Conservation (phyloP, 2,797 vertebrate species). For the Eupleurogrammus muticus region DNA sequence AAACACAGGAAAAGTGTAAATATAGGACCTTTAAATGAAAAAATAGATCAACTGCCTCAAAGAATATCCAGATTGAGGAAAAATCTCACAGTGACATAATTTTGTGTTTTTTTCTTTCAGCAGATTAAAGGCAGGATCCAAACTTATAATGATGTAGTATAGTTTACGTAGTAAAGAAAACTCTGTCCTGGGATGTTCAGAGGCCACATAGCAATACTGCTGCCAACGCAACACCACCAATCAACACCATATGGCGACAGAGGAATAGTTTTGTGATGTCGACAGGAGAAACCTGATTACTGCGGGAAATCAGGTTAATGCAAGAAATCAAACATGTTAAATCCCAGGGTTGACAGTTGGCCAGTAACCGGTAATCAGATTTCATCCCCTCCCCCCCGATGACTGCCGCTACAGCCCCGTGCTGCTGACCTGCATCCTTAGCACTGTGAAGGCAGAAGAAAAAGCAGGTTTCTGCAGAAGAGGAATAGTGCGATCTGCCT, state of each 20-base stretch:
- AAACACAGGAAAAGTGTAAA: no score
- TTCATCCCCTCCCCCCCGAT: not conserved
- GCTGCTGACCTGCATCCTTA: not conserved
- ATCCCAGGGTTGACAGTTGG: constrained; percentile 16
- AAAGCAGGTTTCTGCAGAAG: not conserved
- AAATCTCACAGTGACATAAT: no score
- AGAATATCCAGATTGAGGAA: no score
- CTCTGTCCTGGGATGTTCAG: no score
- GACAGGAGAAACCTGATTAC: constrained; percentile 8
- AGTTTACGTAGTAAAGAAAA: no score
- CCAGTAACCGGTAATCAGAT: constrained; percentile 32
- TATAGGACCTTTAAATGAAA: no score
- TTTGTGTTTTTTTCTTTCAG: no score
- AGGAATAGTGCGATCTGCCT: not conserved
- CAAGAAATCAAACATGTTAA: constrained; percentile 22
- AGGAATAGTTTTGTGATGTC: not conserved
- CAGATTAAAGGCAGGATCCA: no score
- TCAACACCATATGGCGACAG: not conserved
- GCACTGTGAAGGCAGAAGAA: not conserved
- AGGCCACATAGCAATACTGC: not conserved
- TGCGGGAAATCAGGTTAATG: constrained; percentile 3
- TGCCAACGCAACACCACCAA: not conserved
- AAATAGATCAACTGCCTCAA: no score
- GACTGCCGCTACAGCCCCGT: not conserved
- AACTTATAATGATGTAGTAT: no score